Evolutionary conservation across 2,113 vertebrate genomes (phyloP), one percentile per base, ranked within the genome.

Genomic region (Nothoprocta perdicaria): DNA sequence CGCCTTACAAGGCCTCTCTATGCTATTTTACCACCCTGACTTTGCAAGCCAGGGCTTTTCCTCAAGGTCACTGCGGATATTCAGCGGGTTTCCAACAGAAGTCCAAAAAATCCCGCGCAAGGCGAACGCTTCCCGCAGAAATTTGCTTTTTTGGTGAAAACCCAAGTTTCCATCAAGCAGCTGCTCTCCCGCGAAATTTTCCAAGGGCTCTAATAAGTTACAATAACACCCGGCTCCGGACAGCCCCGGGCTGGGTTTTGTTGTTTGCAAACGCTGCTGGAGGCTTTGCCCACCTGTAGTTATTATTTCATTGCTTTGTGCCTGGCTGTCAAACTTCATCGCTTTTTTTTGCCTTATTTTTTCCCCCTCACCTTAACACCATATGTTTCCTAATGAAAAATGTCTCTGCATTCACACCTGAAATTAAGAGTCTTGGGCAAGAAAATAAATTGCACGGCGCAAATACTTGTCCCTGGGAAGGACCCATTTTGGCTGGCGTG

Each of bases 321-420:
- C 96, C 89, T 84, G 83, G 91, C 92, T 95, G 95, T 96, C 95
- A 92, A 92, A 91, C 69, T 93, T 80, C 89, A 86, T 91, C 82
- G 84, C 52, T 22, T 65, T 84, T n/a, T 71, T 91, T 94, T 86
- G 21, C 21, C 21, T 23, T 48, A 22, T 48, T 48, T 48, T 48
- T 10, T 22, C 21, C 21, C 21, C 10, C 48, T 21, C 82, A 94
- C 95, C 94, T 92, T 94, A 95, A 93, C 61, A n/a, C 94, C 92
- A 92, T 96, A 95, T 96, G 96, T 71, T 89, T 89, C 92, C 89
- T 95, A 96, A 96, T 96, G 94, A 96, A 94, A 96, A 95, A 89
- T 0, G 61, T 95, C 92, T 96, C 94, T 85, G 81, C 94, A 92
- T 94, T 96, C 96, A 93, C 96, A 96, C 92, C 92, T 96, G 96